Evolutionary conservation across 2,113 vertebrate genomes (phyloP), one percentile per base, ranked within the genome.

Genomic region (Turnix velox): DNA sequence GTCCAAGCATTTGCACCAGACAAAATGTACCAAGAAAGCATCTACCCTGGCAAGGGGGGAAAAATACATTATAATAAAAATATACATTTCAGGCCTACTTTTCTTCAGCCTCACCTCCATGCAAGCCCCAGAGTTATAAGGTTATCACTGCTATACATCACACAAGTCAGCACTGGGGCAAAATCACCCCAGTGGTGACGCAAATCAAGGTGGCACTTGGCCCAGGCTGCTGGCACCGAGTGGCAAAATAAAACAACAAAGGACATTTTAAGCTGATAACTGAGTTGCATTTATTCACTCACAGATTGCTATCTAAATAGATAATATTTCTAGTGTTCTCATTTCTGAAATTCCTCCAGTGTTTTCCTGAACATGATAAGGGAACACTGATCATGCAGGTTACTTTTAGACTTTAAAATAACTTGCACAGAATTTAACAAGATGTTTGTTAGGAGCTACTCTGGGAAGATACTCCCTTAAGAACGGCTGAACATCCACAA

Each of bases 301-400:
- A n/a, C 65, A 62, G 80, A 78, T 74, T 45, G 16, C n/a, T 74
- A 17, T 62, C 83, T 46, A n/a, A 84, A 69, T 25, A 90, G 87
- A 63, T 77, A 86, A 31, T 30, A 59, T 88, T 86, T 87, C 76
- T 92, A 39, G 20, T 62, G 35, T 84, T 92, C 51, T 84, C 27
- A 40, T 81, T 88, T 93, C 57, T 91, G 68, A 91, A 88, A 66
- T 88, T 59, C 27, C 30, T 77, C 35, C 51, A 67, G n/a, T 28
- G n/a, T 77, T 79, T 62, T 59, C 27, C 68, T n/a, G 35, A 88
- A 87, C 27, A 16, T 5, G 39, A 28, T 84, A 81, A 93, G n/a
- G 65, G 35, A 84, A 62, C 35, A 35, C 9, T 49, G 27, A 39
- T 12, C 12, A 15, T 1, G 2, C 10, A 45, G 61, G 51, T 77